Evolutionary conservation across 2,888 invertebrate species (phyloP).

Genomic region (Taphrorychus bicolor): DNA sequence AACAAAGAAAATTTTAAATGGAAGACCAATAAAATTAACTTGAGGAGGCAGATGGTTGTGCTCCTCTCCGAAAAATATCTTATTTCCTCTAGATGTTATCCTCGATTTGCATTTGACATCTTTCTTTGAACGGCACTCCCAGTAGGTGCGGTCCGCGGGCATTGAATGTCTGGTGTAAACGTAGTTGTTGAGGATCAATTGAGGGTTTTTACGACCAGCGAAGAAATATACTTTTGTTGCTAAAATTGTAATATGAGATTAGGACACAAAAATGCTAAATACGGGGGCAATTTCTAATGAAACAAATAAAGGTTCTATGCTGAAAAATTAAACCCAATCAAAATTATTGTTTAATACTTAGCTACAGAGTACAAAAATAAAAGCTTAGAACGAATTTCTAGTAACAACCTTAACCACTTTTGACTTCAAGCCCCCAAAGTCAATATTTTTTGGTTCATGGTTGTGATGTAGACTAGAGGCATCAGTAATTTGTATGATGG

Average conservation of each 20-base stretch:
- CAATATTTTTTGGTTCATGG: slow-evolving; percentile 43
- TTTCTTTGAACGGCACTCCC: slow-evolving; percentile 49
- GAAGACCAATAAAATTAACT: slow-evolving; percentile 39
- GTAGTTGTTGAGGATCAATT: slow-evolving; percentile 48
- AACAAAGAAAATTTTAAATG: slow-evolving; percentile 31
- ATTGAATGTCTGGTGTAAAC: slow-evolving; percentile 47
- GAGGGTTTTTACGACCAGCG: slow-evolving; percentile 47
- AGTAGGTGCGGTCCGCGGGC: slow-evolving; percentile 45
- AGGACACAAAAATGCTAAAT: too few species aligned
- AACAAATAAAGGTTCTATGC: not conserved
- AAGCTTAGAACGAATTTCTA: not conserved
- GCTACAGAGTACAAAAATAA: too few species aligned
- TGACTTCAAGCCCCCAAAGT: slow-evolving; percentile 16
- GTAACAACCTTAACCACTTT: not conserved
- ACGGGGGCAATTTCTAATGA: too few species aligned
- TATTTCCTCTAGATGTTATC: slow-evolving; percentile 44
- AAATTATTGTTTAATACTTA: too few species aligned
- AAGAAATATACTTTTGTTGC: slow-evolving; percentile 43
- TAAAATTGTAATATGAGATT: too few species aligned
- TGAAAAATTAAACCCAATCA: too few species aligned
- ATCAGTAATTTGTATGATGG: slow-evolving; percentile 40
- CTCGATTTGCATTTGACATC: slow-evolving; percentile 47
- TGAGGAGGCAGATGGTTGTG: slow-evolving; percentile 48
- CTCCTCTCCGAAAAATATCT: slow-evolving; percentile 40
- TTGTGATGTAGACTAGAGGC: slow-evolving; percentile 43